Evolutionary conservation across 2,888 invertebrate genomes (phyloP).

Genomic region (Xanthia icteritia): DNA sequence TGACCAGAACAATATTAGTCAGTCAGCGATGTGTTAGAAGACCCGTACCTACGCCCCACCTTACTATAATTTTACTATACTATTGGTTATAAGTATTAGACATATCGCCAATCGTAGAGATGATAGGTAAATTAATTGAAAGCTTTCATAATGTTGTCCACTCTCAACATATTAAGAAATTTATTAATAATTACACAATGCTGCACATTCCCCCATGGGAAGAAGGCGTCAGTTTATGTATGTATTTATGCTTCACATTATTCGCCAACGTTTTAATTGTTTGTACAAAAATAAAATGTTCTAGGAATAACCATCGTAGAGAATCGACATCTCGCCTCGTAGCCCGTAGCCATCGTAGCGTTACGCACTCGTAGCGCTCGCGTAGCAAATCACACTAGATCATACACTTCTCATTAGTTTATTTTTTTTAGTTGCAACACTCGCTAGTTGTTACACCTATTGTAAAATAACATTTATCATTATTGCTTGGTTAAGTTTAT

Average conservation of each 20-base stretch:
- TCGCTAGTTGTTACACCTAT: neutral
- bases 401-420: neutral
- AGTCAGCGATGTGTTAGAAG: neutral
- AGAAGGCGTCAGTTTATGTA: no score
- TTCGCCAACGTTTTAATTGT: neutral
- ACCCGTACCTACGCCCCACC: neutral
- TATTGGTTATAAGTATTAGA: neutral
- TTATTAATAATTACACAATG: neutral
- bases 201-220: no score
- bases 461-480: neutral
- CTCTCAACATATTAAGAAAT: neutral
- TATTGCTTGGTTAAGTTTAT: neutral
- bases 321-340: neutral
- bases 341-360: neutral
- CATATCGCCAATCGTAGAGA: neutral
- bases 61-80: neutral
- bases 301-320: neutral
- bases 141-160: neutral
- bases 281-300: neutral
- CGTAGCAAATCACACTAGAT: neutral
- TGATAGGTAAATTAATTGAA: no score
- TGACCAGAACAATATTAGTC: neutral
- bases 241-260: neutral
- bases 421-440: slow-evolving; percentile 1
- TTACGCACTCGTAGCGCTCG: neutral